Base-by-base conservation (phyloP, 2,797 vertebrate species). In the Muscicapa comitata region DNA sequence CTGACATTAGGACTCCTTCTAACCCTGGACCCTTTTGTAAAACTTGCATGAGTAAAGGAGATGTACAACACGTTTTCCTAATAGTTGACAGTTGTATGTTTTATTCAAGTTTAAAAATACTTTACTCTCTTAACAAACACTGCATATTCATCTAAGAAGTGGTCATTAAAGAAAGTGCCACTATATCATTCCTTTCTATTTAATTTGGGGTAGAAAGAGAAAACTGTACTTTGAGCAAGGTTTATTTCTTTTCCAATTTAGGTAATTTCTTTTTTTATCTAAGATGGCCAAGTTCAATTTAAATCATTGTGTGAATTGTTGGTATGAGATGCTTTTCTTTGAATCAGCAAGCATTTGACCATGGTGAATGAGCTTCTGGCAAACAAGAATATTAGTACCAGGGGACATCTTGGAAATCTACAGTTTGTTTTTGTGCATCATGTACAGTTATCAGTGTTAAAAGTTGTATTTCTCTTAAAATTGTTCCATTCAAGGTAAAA, bases 311-410 rank as follows among this genome's bases (percentile, higher is more conserved):
- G 79, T 1, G 17, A 96, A 84, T 94, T 85, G 62, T 95, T 95
- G 75, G 77, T 73, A n/a, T n/a, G 35, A 96, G 57, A 24, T 93
- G 72, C 73, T 96, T 96, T 95, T 95, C 91, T 91, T 96, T 94
- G 95, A 96, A 96, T 95, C 89, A 96, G 88, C 73, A 95, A 95
- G 67, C 85, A 72, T 93, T 97, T 97, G 91, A 71, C 75, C 91
- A 92, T 33, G 10, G 74, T 16, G 38, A 95, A 89, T 62, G 90
- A 85, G 78, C 61, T 93, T 94, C 85, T 96, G 85, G 48, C 73
- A 96, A 93, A 86, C 11, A 62, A 57, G 28, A 91, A 88, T 71
- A 74, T 86, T 93, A 78, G 51, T 93, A 67, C 33, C 70, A 50
- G 59, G 88, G 79, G 83, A 86, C 62, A 90, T 37, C 67, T 96